Conservation (phyloP, 2,113 vertebrate genomes). For the Hypanus sabinus region DNA sequence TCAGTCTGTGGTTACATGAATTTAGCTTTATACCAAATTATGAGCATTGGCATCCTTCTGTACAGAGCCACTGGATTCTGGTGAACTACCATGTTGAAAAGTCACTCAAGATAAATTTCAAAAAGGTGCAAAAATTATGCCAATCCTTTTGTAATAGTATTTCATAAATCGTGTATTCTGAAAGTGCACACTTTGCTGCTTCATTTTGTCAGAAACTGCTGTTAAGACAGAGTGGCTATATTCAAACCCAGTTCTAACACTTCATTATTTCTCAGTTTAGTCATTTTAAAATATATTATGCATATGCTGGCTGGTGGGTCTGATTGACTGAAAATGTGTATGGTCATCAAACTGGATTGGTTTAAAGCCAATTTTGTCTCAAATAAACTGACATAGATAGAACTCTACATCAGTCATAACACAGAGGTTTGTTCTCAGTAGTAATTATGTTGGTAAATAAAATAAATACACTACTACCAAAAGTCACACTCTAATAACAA, state of each 20-base stretch:
- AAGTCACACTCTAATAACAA: conserved; percentile 22
- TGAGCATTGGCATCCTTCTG: not conserved
- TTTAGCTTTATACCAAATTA: not conserved
- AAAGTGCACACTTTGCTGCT: conserved; percentile 34
- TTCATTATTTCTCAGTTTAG: conserved; percentile 7
- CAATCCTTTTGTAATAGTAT: conserved; percentile 11
- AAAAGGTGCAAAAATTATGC: conserved; percentile 33
- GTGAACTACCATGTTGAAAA: not conserved
- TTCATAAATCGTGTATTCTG: conserved; percentile 4
- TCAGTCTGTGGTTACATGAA: not conserved
- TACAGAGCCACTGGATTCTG: not conserved
- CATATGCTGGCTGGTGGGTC: conserved; percentile 1
- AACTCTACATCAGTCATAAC: conserved; percentile 24
- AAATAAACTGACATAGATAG: conserved; percentile 20
- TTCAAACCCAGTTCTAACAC: conserved; percentile 26
- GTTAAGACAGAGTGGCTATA: conserved; percentile 28
- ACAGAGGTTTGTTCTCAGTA: conserved; percentile 29
- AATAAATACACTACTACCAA: conserved; percentile 32
- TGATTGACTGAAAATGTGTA: conserved; percentile 27
- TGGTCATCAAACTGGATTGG: conserved; percentile 22
- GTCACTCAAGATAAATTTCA: not conserved
- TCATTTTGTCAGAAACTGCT: conserved; percentile 26
- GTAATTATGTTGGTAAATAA: conserved; percentile 37
- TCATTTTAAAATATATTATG: conserved; percentile 31
- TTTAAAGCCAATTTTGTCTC: conserved; percentile 25